phyloP scores from a whole-genome alignment of 35 echinoderm and acorn worm genomes.

The Diadema setosum region DNA sequence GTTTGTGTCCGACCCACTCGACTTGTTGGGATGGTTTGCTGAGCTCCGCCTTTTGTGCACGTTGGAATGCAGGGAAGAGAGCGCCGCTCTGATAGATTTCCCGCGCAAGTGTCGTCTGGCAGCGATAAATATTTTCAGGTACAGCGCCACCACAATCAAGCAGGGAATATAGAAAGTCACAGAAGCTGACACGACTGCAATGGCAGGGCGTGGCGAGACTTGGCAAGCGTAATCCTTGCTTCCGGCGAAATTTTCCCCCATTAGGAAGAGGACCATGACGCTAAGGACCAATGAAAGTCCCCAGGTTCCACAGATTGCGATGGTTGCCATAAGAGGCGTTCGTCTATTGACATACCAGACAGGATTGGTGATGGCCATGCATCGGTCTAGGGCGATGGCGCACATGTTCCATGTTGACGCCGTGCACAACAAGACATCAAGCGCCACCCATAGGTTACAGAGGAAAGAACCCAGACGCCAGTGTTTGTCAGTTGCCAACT shows the following conservation, averaged over 20 bases:
- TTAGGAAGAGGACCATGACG: constrained; percentile 54
- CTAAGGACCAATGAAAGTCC: constrained; percentile 74
- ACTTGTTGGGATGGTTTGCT: not conserved
- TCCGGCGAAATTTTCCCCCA: constrained; percentile 58
- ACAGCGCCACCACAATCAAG: constrained; percentile 82
- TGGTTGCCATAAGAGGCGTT: constrained; percentile 70
- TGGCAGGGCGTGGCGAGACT: constrained; percentile 63
- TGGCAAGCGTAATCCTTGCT: constrained; percentile 44
- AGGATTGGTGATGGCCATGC: constrained; percentile 82
- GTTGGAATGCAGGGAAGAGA: not conserved
- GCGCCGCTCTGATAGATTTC: not conserved
- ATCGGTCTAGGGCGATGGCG: constrained; percentile 88
- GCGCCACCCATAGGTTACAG: constrained; percentile 84
- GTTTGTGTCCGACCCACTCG: not conserved
- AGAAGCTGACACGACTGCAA: constrained; percentile 77
- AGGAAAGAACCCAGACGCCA: constrained; percentile 80
- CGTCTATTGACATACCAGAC: constrained; percentile 85
- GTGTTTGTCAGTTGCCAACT: constrained; percentile 42
- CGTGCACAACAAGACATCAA: constrained; percentile 83
- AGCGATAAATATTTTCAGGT: constrained; percentile 88
- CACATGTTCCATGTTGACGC: constrained; percentile 95
- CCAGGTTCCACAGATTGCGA: constrained; percentile 72
- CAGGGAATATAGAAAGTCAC: constrained; percentile 94
- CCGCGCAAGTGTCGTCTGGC: constrained; percentile 56
- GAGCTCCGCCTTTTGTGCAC: too few relatives aligned